These are phyloP conservation scores for Amphipoea oculea DNA, from an alignment of 2,888 invertebrate species.

Conservation along the genomic window DNA sequence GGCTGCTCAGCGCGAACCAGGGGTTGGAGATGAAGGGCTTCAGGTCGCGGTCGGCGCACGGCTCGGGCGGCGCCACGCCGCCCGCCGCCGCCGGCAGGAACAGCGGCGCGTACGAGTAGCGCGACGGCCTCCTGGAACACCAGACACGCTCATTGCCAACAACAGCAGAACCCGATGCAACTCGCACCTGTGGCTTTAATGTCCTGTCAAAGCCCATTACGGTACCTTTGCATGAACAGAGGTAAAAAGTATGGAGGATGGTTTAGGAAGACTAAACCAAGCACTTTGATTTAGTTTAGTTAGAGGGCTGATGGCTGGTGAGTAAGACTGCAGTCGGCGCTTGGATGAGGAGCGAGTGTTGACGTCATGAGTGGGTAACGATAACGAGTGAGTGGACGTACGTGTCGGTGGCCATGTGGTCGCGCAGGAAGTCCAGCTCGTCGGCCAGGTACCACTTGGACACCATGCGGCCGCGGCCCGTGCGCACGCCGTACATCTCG, in stretches of 20 bases:
- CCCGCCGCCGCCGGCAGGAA: slow-evolving; percentile 53
- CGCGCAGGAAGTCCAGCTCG: slow-evolving; percentile 85
- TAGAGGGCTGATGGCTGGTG: not conserved
- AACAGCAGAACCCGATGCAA: not conserved
- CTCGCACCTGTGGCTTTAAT: not conserved
- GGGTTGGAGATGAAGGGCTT: slow-evolving; percentile 67
- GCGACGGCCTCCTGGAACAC: slow-evolving; percentile 73
- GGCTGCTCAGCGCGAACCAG: slow-evolving; percentile 64
- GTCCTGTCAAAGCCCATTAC: not conserved
- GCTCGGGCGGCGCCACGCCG: slow-evolving; percentile 38
- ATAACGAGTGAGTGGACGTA: slow-evolving; percentile 47
- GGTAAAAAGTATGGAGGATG: not conserved
- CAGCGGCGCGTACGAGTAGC: slow-evolving; percentile 74
- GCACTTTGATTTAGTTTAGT: not conserved
- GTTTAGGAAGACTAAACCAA: not conserved
- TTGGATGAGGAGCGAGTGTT: not conserved
- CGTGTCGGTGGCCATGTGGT: slow-evolving; percentile 88
- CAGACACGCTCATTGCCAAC: not conserved
- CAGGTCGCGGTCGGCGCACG: slow-evolving; percentile 53
- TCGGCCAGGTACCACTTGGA: slow-evolving; percentile 88
- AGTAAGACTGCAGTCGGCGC: not conserved
- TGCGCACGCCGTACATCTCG: slow-evolving; percentile 87
- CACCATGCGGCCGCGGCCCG: slow-evolving; percentile 85
- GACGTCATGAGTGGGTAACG: not conserved
- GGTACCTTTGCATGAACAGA: not conserved